Evolutionary conservation across 1,140 invertebrate genomes (phyloP).

Genomic region (Andrena cerasifolii): DNA sequence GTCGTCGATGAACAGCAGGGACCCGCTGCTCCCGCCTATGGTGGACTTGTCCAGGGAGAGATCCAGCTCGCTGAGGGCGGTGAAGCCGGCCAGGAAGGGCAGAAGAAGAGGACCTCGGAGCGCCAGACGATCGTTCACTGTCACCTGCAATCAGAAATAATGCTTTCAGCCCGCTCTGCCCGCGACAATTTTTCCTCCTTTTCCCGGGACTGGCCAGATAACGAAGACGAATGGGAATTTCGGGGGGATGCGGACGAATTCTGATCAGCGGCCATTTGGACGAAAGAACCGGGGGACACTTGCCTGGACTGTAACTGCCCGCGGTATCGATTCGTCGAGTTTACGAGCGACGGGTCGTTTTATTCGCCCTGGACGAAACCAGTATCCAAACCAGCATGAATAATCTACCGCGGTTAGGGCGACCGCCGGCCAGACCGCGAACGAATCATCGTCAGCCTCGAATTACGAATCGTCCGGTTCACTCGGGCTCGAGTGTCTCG

Average conservation of each 20-base stretch:
- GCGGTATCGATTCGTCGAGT: neutral
- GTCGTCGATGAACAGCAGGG: conserved; percentile 79
- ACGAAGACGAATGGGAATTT: conserved; percentile 36
- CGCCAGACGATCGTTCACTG: conserved; percentile 81
- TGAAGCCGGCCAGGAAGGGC: conserved; percentile 81
- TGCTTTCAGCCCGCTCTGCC: conserved; percentile 12
- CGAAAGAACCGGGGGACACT: neutral
- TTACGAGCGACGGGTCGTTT: neutral
- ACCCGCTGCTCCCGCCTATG: conserved; percentile 74
- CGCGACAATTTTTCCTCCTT: conserved; percentile 4
- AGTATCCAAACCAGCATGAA: conserved; percentile 38
- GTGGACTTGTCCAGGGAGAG: conserved; percentile 79
- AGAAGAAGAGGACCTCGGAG: conserved; percentile 81
- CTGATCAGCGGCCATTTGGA: neutral
- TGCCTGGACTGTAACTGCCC: neutral
- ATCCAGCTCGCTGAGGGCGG: conserved; percentile 82
- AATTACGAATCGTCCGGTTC: conserved; percentile 50
- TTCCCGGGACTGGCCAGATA: neutral
- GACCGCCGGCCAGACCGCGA: conserved; percentile 26
- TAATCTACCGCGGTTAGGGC: conserved; percentile 34
- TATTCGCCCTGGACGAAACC: conserved; percentile 11
- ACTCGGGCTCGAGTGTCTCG: conserved; percentile 12
- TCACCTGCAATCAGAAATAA: conserved; percentile 74
- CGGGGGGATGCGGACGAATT: neutral
- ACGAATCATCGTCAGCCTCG: conserved; percentile 43